Conservation (phyloP, 2,888 invertebrate genomes). For the Ctenicera cuprea region DNA sequence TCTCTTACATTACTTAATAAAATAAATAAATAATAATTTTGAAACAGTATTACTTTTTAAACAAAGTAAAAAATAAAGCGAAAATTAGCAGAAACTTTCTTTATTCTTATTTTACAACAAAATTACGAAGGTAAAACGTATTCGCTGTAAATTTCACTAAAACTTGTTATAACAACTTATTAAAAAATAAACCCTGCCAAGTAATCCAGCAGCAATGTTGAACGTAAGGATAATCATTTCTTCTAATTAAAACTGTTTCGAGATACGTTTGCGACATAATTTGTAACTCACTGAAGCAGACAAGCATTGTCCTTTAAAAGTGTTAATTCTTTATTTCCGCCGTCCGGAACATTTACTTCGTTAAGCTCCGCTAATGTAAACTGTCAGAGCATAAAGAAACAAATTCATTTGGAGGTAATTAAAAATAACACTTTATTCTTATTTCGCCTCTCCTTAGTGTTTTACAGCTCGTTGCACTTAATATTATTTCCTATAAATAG, state of each 20-base stretch:
- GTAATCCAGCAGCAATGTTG: conserved; percentile 29
- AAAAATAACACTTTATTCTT: conserved; percentile 42
- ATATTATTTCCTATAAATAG: conserved; percentile 37
- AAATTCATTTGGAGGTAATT: conserved; percentile 48
- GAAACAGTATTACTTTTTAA: too few relatives aligned
- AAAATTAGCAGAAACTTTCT: too few relatives aligned
- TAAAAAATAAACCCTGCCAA: conserved; percentile 18
- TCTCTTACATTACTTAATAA: too few relatives aligned
- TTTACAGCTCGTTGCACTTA: conserved; percentile 33
- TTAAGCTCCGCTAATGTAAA: conserved; percentile 51
- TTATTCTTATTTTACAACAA: too few relatives aligned
- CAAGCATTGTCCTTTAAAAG: conserved; percentile 56
- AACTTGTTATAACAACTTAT: conserved; percentile 4
- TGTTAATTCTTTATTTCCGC: conserved; percentile 55
- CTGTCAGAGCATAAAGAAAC: conserved; percentile 50
- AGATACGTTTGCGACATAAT: conserved; percentile 54
- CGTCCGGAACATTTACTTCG: conserved; percentile 50
- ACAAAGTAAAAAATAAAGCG: too few relatives aligned
- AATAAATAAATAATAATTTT: too few relatives aligned
- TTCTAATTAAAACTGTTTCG: conserved; percentile 53
- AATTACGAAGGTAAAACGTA: too few relatives aligned
- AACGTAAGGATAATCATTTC: conserved; percentile 49
- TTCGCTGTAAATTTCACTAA: neutral
- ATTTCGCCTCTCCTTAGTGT: conserved; percentile 33
- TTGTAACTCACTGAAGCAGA: conserved; percentile 54